Evolutionary conservation across 2,113 vertebrate genomes (phyloP), one percentile per base, ranked within the genome.

Genomic region (Ameiurus melas): DNA sequence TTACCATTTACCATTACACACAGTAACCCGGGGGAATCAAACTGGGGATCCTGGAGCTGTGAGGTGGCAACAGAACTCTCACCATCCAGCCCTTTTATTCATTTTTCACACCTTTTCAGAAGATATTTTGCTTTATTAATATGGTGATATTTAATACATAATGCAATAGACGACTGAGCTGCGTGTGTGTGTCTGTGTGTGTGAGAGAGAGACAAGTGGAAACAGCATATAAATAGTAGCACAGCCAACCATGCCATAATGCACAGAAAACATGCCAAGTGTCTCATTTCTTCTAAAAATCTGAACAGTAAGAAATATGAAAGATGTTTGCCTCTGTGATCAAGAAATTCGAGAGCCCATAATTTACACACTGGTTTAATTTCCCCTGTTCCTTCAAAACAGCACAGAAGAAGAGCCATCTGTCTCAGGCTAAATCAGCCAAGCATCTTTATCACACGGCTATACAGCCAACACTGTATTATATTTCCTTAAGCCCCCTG

Each of bases 351-450:
- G 62, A 81, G 62, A 36, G 33, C 62, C 62, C 47, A 80, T 51
- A 8, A 55, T 66, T 27, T 58, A 33, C 75, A 66, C 17, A 70
- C 53, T 39, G 36, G 39, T 73, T 77, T 47, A 60, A 87, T 84
- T n/a, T 77, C 25, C 19, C 8, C 86, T n/a, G 47, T 86, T 90
- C 86, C 60, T 78, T 86, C 85, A 83, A 88, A 88, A 39, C 39
- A 33, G 33, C n/a, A 87, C 47, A 58, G 30, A 83, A 58, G 51
- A 83, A 79, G 22, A 39, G 62, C 85, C 84, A 86, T 88, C 87
- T 88, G 87, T 68, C 71, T 84, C 66, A 16, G 47, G 19, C 71
- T 30, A 66, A 73, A 53, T 16, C 85, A 88, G 64, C 55, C 64
- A 36, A 79, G 70, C 68, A 81, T 83, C 51, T 83, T 60, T 84